Conservation (phyloP, 2,797 vertebrate genomes). For the Platalea minor region DNA sequence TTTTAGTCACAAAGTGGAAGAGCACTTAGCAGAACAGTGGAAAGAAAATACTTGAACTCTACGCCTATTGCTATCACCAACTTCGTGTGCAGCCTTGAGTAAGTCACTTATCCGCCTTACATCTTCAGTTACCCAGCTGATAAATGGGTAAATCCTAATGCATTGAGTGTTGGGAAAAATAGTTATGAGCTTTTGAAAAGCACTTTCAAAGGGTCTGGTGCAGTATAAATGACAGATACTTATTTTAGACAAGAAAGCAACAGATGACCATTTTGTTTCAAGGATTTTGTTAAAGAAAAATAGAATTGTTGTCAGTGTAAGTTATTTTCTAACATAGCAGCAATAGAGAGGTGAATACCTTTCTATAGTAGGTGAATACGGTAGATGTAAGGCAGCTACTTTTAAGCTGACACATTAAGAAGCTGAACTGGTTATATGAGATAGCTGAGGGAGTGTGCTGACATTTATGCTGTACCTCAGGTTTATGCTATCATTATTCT, state of each 20-base stretch:
- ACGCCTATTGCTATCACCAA: background rate
- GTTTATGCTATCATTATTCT: conserved; percentile 7
- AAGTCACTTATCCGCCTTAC: background rate
- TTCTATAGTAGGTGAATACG: background rate
- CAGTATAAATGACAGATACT: conserved; percentile 17
- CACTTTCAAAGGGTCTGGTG: background rate
- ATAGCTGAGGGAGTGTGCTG: background rate
- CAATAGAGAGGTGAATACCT: background rate
- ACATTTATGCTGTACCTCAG: background rate
- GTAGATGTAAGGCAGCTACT: background rate
- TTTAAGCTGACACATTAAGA: conserved; percentile 24
- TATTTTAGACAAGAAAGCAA: conserved; percentile 16
- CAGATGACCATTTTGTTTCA: conserved; percentile 16
- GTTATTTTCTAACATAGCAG: conserved; percentile 13
- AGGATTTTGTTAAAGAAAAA: conserved; percentile 42
- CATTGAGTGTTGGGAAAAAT: background rate
- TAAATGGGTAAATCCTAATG: conserved; percentile 26
- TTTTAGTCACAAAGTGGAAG: background rate
- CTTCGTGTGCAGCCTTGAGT: background rate
- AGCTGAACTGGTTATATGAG: background rate
- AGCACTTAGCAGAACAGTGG: background rate
- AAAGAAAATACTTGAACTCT: background rate
- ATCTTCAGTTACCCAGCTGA: background rate
- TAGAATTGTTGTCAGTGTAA: conserved; percentile 18
- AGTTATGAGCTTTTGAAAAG: conserved; percentile 39